phyloP scores from a whole-genome alignment of 2,113 vertebrate species.

The Dipodomys merriami region DNA sequence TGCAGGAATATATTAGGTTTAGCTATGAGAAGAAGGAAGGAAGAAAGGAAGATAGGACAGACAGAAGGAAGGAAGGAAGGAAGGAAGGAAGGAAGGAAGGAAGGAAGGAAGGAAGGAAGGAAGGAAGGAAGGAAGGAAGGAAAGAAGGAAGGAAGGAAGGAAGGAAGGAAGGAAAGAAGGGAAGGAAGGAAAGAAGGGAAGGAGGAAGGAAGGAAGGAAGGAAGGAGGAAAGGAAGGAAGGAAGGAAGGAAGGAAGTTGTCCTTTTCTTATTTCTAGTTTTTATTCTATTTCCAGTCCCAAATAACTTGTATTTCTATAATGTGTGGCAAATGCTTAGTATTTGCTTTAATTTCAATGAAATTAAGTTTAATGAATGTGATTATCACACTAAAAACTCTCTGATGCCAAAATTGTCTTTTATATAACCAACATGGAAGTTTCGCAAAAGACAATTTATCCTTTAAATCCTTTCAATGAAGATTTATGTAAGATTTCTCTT shows the following conservation, averaged over 20 bases:
- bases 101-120: too few relatives aligned
- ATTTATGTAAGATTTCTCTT: not conserved
- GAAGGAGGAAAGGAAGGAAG: not conserved
- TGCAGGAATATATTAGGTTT: too few relatives aligned
- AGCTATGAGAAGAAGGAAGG: not conserved
- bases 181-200: rapidly evolving
- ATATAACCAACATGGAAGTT: not conserved
- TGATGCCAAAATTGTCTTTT: not conserved
- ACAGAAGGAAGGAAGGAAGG: not conserved
- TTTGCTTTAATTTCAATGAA: not conserved
- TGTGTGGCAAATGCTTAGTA: not conserved
- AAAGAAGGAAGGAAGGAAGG: not conserved
- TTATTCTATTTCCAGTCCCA: not conserved
- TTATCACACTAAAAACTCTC: not conserved
- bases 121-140: not conserved
- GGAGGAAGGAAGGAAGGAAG: too few relatives aligned
- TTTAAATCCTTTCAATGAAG: not conserved
- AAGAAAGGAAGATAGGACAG: not conserved
- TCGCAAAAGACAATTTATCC: not conserved
- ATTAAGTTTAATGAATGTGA: not conserved
- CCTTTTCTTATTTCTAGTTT: not conserved
- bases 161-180: too few relatives aligned
- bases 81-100: too few relatives aligned
- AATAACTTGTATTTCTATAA: not conserved
- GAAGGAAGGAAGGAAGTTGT: not conserved